phyloP scores from a whole-genome alignment of 1,140 invertebrate species.

The Diorhabda carinulata region DNA sequence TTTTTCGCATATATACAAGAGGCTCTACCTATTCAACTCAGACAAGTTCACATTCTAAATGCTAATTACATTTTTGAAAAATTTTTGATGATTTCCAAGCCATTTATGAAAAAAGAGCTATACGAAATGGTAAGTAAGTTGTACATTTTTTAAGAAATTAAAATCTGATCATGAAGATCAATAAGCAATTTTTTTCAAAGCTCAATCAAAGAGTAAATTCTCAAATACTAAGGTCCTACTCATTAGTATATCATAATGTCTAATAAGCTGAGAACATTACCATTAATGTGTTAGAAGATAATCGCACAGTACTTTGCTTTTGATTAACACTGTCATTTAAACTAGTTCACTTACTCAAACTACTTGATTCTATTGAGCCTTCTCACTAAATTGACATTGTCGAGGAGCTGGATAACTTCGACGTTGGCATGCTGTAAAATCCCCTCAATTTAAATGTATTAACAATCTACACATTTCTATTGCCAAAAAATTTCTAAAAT shows the following conservation, averaged over 20 bases:
- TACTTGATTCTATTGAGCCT: no score
- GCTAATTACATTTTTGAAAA: conserved; percentile 61
- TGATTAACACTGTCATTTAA: not conserved
- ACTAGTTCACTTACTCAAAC: not conserved
- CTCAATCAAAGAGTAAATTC: not conserved
- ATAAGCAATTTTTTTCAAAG: no score
- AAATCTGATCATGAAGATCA: not conserved
- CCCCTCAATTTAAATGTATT: no score
- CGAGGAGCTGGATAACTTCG: not conserved
- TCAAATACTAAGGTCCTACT: not conserved
- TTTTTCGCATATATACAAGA: conserved; percentile 54
- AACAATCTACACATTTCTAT: no score
- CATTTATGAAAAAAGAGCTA: conserved; percentile 63
- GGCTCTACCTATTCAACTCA: conserved; percentile 59
- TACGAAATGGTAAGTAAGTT: conserved; percentile 55
- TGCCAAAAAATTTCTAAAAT: no score
- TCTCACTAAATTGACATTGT: not conserved
- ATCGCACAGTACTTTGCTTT: not conserved
- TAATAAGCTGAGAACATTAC: not conserved
- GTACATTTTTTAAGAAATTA: not conserved
- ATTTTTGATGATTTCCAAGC: conserved; percentile 56
- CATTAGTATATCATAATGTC: not conserved
- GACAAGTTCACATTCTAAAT: conserved; percentile 62
- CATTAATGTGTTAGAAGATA: not conserved
- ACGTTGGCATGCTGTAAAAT: not conserved